Base-by-base conservation (phyloP, 2,113 vertebrate genomes). In the Verasper variegatus region DNA sequence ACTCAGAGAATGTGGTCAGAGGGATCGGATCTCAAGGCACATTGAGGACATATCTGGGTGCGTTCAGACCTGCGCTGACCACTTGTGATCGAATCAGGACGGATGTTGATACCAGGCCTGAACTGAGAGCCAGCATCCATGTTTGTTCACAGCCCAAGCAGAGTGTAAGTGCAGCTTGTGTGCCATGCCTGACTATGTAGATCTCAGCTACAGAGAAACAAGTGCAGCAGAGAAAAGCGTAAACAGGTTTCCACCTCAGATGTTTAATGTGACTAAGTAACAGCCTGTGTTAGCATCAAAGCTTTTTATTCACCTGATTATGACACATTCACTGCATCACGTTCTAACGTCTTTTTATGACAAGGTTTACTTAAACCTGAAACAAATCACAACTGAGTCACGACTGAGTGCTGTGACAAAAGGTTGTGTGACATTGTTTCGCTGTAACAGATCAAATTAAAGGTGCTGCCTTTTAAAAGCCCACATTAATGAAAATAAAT, bases 171-270 rank as follows among this genome's bases (percentile, higher is more conserved):
- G 14, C 9, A 20, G n/a, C 21, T 12, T 9, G 54, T 20, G 54
- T 14, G 54, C 11, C 21, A 26, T 57, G 55, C 57, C 26, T 27
- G 57, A 1, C 6, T 24, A 23, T 27, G 56, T 13, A 17, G 56
- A 55, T n/a, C 20, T 55, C 52, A 21, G 52, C 52, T 24, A 18
- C 2, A 83, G 52, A 81, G 65, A 62, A 75, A 70, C 58, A 35
- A 72, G 80, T 21, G 56, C n/a, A 76, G 78, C 72, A 71, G 78
- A 81, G 77, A 37, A 42, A 78, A 77, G 68, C 73, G 5, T 42
- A 20, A 45, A 80, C 61, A 73, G 47, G 47, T 59, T 20, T 18
- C 47, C 47, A 42, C 35, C 18, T 35, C 18, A 15, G 3, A 26
- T 51, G 2, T 60, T 67, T 20, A 21, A 63, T 20, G n/a, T 49